Base-by-base conservation (phyloP, 2,113 vertebrate species). In the Ploceus nigricollis region DNA sequence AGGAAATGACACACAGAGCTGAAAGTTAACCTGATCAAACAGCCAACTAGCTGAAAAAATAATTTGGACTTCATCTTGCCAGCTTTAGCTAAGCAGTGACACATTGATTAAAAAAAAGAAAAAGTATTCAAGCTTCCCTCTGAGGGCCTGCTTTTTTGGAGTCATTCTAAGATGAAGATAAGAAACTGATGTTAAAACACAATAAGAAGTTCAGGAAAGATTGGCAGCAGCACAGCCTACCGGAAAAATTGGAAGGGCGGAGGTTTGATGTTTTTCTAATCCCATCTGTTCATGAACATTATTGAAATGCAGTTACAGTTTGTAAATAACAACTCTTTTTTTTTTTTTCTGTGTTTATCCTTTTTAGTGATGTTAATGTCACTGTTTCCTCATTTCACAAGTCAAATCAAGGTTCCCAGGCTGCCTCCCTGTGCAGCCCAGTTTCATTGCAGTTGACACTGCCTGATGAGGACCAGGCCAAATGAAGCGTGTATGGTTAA, bases 1-100 rank as follows among this genome's bases (percentile, higher is more conserved):
- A 97, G 97, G 97, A 97, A 97, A 94, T 93, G 86, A 97, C 95
- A 96, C 78, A 95, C 71, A 76, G 44, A 80, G 50, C 93, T 95
- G 70, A 95, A 96, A 96, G 90, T 86, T 86, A 88, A 93, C 63
- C 82, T 94, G 91, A 96, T 94, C 86, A 92, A 94, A 93, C 80
- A 79, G 72, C 65, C 82, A 96, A 13, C 81, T 93, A 89, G 86
- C 94, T 97, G 95, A 93, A 96, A 96, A 95, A 96, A 93, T 95
- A 93, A 93, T 95, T 96, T 96, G 68, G 61, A 72, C 86, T 87
- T 89, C 60, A 71, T 84, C 68, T 95, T 77, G n/a, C 50, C 33
- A 65, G 53, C 66, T 94, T 88, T 69, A 50, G 69, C 83, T 71
- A 85, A 97, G 95, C 54, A 77, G 94, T 95, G 90, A 82, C 88